Conservation (phyloP, 2,888 invertebrate genomes). For the Anorthoa munda region DNA sequence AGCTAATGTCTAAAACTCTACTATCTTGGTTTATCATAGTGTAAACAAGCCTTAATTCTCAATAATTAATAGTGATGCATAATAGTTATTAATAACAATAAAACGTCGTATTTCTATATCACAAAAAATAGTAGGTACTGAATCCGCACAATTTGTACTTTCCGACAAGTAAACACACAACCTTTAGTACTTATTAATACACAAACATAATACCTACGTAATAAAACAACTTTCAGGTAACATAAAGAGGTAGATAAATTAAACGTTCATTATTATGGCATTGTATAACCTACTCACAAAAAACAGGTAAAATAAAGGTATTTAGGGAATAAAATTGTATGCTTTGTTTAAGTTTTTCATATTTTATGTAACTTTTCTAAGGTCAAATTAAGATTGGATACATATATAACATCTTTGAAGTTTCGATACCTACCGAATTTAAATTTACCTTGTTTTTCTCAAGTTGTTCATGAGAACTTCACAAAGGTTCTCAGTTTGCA, state of each 20-base stretch:
- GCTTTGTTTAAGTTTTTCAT: neutral
- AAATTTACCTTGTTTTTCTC: neutral
- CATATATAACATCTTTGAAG: neutral
- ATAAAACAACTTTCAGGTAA: slow-evolving; percentile 68
- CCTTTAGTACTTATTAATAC: slow-evolving; percentile 39
- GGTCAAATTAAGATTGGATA: neutral
- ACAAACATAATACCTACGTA: slow-evolving; percentile 27
- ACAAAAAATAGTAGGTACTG: slow-evolving; percentile 57
- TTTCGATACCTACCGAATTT: neutral
- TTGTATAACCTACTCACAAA: slow-evolving; percentile 4
- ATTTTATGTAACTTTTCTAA: neutral
- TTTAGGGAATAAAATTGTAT: slow-evolving; percentile 1
- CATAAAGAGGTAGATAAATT: slow-evolving; percentile 75
- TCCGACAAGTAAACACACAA: slow-evolving; percentile 56
- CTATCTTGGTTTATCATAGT: neutral
- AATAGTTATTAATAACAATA: slow-evolving; percentile 11
- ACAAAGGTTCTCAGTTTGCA: slow-evolving; percentile 2
- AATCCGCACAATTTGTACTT: slow-evolving; percentile 59
- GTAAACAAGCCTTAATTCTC: slow-evolving; percentile 1
- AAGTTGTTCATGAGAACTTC: neutral
- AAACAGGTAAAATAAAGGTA: neutral
- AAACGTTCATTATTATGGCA: slow-evolving; percentile 7
- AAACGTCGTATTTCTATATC: neutral
- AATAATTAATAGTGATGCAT: slow-evolving; percentile 8
- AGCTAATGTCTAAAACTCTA: neutral